Evolutionary conservation across 1,140 invertebrate species (phyloP).

Genomic region (Pseudomyrmex sp.): DNA sequence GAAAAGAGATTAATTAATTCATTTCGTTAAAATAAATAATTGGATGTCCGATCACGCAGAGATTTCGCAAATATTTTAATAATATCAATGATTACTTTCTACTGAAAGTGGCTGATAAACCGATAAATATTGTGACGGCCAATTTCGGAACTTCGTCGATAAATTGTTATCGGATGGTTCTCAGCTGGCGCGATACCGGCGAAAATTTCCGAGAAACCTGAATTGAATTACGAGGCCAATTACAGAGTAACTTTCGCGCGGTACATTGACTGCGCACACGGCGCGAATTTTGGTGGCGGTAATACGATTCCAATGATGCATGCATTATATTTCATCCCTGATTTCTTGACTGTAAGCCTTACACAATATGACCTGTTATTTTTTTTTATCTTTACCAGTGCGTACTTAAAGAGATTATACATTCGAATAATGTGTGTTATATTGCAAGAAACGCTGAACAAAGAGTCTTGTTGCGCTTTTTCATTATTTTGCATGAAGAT

Average conservation of each 20-base stretch:
- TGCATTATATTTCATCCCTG: background rate
- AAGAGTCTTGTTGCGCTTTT: no score
- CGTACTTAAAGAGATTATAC: no score
- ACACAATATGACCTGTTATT: no score
- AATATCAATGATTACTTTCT: conserved; percentile 21
- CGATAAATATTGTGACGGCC: background rate
- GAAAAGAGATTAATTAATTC: background rate
- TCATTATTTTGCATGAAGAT: background rate
- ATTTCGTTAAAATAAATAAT: conserved; percentile 6
- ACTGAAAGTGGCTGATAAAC: conserved; percentile 1
- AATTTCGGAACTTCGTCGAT: conserved; percentile 27
- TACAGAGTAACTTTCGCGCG: conserved; percentile 35
- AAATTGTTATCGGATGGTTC: conserved; percentile 17
- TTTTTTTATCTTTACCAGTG: no score
- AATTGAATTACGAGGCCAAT: conserved; percentile 45
- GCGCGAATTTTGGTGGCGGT: background rate
- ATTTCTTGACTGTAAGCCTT: background rate
- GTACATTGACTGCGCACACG: conserved; percentile 1
- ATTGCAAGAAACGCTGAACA: no score
- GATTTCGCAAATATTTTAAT: conserved; percentile 1
- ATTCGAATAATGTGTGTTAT: no score
- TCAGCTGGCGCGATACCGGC: conserved; percentile 9
- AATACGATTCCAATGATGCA: conserved; percentile 8
- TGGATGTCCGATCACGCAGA: background rate
- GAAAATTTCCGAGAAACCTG: conserved; percentile 44